Evolutionary conservation across 2,113 vertebrate genomes (phyloP).

Genomic region (Pseudonaja textilis): DNA sequence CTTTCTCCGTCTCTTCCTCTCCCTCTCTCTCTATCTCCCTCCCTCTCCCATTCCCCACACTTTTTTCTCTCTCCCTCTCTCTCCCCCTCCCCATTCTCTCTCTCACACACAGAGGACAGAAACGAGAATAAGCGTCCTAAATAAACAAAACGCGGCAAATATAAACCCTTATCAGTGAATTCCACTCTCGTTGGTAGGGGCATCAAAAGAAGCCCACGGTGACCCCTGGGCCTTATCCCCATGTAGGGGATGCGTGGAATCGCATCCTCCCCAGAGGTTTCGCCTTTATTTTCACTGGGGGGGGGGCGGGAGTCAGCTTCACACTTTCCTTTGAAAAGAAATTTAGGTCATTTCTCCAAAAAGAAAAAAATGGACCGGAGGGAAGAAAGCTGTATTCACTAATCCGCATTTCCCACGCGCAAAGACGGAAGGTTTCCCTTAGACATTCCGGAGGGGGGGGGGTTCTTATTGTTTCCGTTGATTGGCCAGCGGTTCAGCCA

Average conservation of each 20-base stretch:
- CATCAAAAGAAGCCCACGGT: not conserved
- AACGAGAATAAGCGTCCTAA: not conserved
- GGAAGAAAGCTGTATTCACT: not conserved
- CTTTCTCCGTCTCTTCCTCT: too few species aligned
- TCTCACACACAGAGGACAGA: not conserved
- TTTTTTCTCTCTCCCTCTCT: accelerated
- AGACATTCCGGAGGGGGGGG: not conserved
- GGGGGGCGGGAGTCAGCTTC: not conserved
- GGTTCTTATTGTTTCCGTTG: not conserved
- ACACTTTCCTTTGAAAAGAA: not conserved
- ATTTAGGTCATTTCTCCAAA: not conserved
- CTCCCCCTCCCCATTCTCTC: too few species aligned
- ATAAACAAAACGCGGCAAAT: not conserved
- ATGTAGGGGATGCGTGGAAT: not conserved
- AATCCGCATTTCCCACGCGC: not conserved
- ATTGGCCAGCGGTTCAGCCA: not conserved
- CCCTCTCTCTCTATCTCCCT: too few species aligned
- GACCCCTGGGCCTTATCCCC: not conserved
- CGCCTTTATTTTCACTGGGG: not conserved
- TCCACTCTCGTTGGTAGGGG: not conserved
- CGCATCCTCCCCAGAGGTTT: not conserved
- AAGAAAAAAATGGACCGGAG: not conserved
- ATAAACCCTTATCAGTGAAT: not conserved
- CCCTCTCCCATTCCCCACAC: too few species aligned
- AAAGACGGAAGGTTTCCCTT: not conserved